Evolutionary conservation across 53 echinoderm and acorn worm species (phyloP).

Genomic region (Paracentrotus lividus): DNA sequence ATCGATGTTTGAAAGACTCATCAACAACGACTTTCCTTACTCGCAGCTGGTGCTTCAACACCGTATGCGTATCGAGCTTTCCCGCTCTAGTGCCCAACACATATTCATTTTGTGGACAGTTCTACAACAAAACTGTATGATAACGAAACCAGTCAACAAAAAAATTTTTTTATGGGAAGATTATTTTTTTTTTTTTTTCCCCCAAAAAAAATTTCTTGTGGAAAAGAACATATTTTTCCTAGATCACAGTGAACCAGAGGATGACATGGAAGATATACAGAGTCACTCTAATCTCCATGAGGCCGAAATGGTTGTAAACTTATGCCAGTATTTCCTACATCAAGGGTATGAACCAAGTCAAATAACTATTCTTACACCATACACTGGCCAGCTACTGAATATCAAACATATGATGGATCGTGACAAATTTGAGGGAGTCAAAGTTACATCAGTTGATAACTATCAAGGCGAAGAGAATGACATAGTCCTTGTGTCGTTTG

Average conservation of each 20-base stretch:
- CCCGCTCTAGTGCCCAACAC: constrained; percentile 77
- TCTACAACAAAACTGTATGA: constrained; percentile 59
- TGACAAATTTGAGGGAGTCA: constrained; percentile 71
- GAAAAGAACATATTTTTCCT: constrained; percentile 79
- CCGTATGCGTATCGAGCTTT: constrained; percentile 86
- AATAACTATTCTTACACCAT: neutral
- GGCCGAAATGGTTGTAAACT: constrained; percentile 75
- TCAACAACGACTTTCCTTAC: constrained; percentile 86
- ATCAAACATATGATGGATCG: constrained; percentile 73
- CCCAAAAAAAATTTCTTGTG: no score
- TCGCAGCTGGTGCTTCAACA: constrained; percentile 75
- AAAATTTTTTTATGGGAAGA: no score
- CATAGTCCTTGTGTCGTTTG: constrained; percentile 86
- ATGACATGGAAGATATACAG: constrained; percentile 75
- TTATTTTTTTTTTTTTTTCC: no score
- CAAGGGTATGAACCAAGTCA: neutral
- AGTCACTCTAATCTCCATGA: constrained; percentile 88
- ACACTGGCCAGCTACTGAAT: constrained; percentile 77
- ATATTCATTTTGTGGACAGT: constrained; percentile 75
- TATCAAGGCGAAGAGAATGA: constrained; percentile 95
- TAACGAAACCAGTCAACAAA: no score
- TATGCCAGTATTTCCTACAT: constrained; percentile 78
- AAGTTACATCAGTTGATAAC: constrained; percentile 85
- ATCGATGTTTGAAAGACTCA: constrained; percentile 87
- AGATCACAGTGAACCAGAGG: constrained; percentile 77